A percentile compares a stretch with the other conserved stretches of the same genome.
Evolutionary conservation across 2,113 vertebrate genomes (phyloP).

Genomic region (Alouatta palliata): DNA sequence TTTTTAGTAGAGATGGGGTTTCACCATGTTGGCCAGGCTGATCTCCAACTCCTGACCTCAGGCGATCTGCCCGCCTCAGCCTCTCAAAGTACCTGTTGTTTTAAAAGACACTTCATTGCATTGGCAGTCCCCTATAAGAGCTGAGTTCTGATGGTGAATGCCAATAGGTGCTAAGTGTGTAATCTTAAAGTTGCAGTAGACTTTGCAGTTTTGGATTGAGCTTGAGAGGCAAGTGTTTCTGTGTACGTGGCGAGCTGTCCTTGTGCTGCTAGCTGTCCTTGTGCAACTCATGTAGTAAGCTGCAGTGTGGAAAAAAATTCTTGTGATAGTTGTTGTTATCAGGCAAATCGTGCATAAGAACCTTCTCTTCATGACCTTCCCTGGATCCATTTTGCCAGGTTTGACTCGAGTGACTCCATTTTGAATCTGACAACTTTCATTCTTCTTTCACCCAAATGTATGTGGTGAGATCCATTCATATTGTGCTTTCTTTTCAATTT

Average conservation of each 20-base stretch:
- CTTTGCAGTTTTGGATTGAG: background rate
- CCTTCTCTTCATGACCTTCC: background rate
- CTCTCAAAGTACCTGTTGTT: background rate
- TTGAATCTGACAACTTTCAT: background rate
- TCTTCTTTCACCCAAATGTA: background rate
- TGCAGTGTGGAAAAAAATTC: background rate
- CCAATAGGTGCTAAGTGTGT: background rate
- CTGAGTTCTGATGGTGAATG: background rate
- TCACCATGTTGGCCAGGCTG: too few species aligned
- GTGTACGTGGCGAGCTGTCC: background rate
- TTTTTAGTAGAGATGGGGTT: too few species aligned
- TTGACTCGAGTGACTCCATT: background rate
- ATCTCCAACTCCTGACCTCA: too few species aligned
- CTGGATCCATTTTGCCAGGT: background rate
- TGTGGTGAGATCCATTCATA: background rate
- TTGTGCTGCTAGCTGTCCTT: background rate
- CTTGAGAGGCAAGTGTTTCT: background rate
- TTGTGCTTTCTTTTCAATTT: background rate
- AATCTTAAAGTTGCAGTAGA: background rate
- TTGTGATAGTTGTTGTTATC: background rate
- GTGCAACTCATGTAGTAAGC: background rate
- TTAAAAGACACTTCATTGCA: background rate
- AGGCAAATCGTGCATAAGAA: background rate
- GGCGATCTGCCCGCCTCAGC: too few species aligned
- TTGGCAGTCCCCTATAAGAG: too few species aligned